phyloP scores from a whole-genome alignment of 1,140 invertebrate species.

The Papilio dardanus region DNA sequence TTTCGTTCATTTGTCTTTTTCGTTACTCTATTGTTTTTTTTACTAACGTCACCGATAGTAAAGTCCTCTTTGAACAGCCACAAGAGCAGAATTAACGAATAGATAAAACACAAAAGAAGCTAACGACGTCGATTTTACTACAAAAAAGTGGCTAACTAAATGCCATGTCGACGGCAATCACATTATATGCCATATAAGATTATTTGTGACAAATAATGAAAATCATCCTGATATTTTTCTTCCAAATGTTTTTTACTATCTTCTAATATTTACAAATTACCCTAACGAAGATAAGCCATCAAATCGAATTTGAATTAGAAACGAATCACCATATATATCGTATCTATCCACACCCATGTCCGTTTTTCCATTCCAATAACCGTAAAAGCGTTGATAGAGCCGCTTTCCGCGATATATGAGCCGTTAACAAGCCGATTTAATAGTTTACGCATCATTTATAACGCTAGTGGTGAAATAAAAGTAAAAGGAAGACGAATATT shows the following conservation, averaged over 20 bases:
- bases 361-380: conserved; percentile 14
- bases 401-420: conserved; percentile 3
- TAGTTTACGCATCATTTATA: conserved; percentile 14
- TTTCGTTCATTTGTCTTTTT: not conserved
- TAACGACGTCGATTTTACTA: no score
- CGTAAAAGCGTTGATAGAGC: conserved; percentile 24
- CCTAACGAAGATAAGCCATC: not conserved
- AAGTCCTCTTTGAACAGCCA: not conserved
- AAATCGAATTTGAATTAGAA: not conserved
- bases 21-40: not conserved
- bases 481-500: not conserved
- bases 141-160: no score
- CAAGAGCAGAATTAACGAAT: not conserved
- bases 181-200: no score
- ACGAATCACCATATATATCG: not conserved
- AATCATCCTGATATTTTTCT: no score
- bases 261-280: not conserved
- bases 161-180: no score
- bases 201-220: no score
- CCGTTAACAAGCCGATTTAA: conserved; percentile 31
- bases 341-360: conserved; percentile 13
- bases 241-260: no score
- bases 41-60: not conserved
- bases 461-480: conserved; percentile 5
- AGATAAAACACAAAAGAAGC: not conserved